phyloP scores from a whole-genome alignment of 2,797 vertebrate genomes.

The Phataginus tricuspis region DNA sequence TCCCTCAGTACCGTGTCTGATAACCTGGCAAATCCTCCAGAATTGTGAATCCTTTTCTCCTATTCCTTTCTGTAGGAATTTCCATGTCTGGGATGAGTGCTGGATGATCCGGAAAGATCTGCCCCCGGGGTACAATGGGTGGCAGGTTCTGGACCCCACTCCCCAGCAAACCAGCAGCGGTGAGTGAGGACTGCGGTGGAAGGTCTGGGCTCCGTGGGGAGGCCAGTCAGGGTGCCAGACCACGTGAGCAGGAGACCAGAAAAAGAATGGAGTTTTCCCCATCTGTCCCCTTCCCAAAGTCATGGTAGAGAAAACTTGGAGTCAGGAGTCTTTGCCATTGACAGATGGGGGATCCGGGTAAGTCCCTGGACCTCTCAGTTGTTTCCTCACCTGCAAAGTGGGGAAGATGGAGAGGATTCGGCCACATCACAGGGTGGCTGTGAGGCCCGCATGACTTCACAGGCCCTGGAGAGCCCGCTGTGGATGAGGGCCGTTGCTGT shows the following conservation, averaged over 20 bases:
- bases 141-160: slow-evolving; percentile 94
- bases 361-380: background rate
- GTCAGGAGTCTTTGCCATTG: background rate
- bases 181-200: slow-evolving; percentile 60
- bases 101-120: slow-evolving; percentile 93
- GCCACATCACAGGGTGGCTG: background rate
- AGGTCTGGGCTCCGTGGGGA: background rate
- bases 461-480: background rate
- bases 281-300: background rate
- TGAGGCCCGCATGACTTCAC: background rate
- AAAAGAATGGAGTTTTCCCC: background rate
- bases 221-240: background rate
- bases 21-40: background rate
- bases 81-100: slow-evolving; percentile 93
- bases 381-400: background rate
- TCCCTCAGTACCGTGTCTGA: background rate
- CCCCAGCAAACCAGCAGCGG: slow-evolving; percentile 93
- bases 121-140: slow-evolving; percentile 86
- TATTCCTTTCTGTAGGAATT: slow-evolving; percentile 89
- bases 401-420: background rate
- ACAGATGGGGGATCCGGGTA: background rate
- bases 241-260: background rate
- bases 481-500: background rate
- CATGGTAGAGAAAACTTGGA: background rate
- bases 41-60: background rate